phyloP scores from a whole-genome alignment of 2,113 vertebrate genomes.

The Neotoma lepida region DNA sequence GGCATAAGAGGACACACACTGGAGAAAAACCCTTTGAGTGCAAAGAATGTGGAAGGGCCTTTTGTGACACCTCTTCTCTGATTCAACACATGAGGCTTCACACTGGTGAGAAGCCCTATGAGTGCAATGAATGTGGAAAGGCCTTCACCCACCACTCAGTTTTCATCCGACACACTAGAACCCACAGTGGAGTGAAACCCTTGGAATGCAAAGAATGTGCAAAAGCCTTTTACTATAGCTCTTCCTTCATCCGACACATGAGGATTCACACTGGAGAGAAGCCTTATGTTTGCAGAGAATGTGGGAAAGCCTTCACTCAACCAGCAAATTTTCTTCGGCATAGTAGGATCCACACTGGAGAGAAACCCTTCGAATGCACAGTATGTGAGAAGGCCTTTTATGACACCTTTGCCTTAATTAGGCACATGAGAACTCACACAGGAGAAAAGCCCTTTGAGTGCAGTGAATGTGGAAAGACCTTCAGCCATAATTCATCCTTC shows the following conservation, averaged over 20 bases:
- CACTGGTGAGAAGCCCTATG: slow-evolving; percentile 65
- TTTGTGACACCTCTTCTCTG: slow-evolving; percentile 52
- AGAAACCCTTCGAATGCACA: slow-evolving; percentile 67
- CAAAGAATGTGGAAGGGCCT: slow-evolving; percentile 62
- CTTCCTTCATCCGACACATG: slow-evolving; percentile 65
- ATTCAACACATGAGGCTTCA: slow-evolving; percentile 52
- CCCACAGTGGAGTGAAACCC: slow-evolving; percentile 64
- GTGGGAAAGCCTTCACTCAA: slow-evolving; percentile 74
- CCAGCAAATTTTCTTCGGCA: slow-evolving; percentile 80
- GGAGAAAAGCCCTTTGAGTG: slow-evolving; percentile 69
- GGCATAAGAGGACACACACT: slow-evolving; percentile 74
- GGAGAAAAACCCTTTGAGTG: slow-evolving; percentile 74
- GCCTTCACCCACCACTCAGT: slow-evolving; percentile 74
- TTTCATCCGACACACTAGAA: slow-evolving; percentile 62
- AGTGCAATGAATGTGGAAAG: slow-evolving; percentile 67
- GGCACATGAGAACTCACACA: slow-evolving; percentile 75
- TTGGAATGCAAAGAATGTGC: slow-evolving; percentile 65
- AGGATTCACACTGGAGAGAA: slow-evolving; percentile 76
- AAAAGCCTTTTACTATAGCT: slow-evolving; percentile 66
- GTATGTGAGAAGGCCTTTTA: slow-evolving; percentile 71
- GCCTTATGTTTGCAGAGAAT: slow-evolving; percentile 69
- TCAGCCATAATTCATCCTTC: slow-evolving; percentile 67
- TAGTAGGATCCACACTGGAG: slow-evolving; percentile 74
- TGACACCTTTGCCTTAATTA: slow-evolving; percentile 71
- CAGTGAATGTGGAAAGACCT: slow-evolving; percentile 61